These are phyloP conservation scores for Oreochromis niloticus DNA, from an alignment of 2,113 vertebrate genomes.

Conservation along the genomic window DNA sequence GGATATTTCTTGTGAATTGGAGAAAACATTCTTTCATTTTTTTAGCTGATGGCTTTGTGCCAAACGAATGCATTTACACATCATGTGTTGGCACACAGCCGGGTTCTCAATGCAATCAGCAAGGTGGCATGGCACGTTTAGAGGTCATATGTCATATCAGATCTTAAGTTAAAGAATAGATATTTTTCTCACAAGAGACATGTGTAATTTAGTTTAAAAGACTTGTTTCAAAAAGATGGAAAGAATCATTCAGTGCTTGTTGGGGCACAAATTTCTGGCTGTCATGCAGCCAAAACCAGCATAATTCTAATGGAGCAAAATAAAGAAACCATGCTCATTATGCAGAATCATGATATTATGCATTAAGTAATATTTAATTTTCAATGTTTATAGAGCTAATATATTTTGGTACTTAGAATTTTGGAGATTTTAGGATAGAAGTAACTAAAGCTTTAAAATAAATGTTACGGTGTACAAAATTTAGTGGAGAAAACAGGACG, in stretches of 20 bases:
- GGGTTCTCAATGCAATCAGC: neutral
- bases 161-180: neutral
- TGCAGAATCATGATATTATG: neutral
- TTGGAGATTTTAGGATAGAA: neutral
- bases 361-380: neutral
- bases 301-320: neutral
- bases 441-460: neutral
- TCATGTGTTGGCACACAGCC: neutral
- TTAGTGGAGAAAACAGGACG: neutral
- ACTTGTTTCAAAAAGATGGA: neutral
- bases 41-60: neutral
- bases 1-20: neutral
- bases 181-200: neutral
- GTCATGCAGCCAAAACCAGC: neutral
- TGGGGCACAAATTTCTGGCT: rapidly evolving
- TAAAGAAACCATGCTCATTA: neutral
- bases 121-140: rapidly evolving
- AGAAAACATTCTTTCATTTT: neutral
- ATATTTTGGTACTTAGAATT: neutral
- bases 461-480: rapidly evolving
- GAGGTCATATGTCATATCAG: neutral
- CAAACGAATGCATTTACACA: neutral
- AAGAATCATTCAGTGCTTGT: neutral
- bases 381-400: neutral
- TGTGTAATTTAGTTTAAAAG: neutral